Percentiles rank a stretch among this genome's conserved stretches.
Evolutionary conservation across 2,888 invertebrate species (phyloP).

Genomic region (Steinernema scapterisci): DNA sequence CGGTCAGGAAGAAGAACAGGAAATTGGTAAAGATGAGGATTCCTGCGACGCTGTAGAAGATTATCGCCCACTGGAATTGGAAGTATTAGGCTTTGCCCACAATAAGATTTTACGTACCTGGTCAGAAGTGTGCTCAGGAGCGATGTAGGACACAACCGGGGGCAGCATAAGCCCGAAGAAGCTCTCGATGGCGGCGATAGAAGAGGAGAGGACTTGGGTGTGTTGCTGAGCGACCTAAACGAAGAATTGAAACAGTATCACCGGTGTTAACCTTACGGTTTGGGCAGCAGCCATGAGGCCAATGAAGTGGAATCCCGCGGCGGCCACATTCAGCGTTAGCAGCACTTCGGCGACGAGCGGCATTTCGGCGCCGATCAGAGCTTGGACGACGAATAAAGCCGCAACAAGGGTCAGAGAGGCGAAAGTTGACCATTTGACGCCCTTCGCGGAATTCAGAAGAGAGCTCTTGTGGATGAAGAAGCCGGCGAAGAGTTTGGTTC

Average conservation of each 20-base stretch:
- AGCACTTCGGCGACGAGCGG: constrained; percentile 48
- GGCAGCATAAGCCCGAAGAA: background rate
- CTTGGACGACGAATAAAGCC: constrained; percentile 46
- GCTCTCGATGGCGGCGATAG: background rate
- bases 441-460: background rate
- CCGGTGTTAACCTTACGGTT: background rate
- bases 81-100: background rate
- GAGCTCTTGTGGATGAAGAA: background rate
- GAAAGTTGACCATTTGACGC: constrained; percentile 46
- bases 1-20: background rate
- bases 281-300: constrained; percentile 36
- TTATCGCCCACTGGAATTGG: background rate
- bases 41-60: background rate
- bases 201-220: background rate
- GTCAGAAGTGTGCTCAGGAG: background rate
- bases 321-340: constrained; percentile 53
- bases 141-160: background rate
- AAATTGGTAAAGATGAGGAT: background rate
- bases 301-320: constrained; percentile 52
- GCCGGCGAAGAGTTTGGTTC: background rate
- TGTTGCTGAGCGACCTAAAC: background rate
- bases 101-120: background rate
- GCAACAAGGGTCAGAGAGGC: constrained; percentile 49
- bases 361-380: constrained; percentile 35
- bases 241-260: background rate